Conservation (phyloP, 1,140 invertebrate species). For the Lycorma delicatula region DNA sequence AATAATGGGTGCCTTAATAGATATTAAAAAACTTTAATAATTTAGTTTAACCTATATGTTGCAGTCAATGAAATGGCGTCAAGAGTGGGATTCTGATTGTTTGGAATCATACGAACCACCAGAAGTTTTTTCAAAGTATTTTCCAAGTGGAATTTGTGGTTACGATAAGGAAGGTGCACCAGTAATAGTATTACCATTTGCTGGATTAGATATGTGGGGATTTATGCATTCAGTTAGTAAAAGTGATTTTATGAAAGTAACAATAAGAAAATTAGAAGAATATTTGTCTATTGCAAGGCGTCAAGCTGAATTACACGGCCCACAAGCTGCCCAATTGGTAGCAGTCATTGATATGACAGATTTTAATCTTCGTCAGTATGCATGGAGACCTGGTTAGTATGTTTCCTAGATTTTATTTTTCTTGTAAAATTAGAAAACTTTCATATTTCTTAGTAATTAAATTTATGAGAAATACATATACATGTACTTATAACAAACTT, state of each 20-base stretch:
- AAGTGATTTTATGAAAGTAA: conserved; percentile 59
- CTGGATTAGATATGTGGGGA: conserved; percentile 66
- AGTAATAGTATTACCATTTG: conserved; percentile 64
- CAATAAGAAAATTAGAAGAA: conserved; percentile 40
- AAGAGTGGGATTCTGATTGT: conserved; percentile 66
- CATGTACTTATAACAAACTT: too few species aligned
- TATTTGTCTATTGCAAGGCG: conserved; percentile 50
- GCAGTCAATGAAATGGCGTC: conserved; percentile 67
- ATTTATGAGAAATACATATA: too few species aligned
- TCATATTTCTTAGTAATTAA: too few species aligned
- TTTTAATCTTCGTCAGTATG: conserved; percentile 69
- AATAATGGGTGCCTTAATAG: neutral
- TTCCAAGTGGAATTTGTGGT: conserved; percentile 66
- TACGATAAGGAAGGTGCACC: conserved; percentile 80
- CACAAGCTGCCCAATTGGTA: conserved; percentile 49
- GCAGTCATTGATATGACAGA: conserved; percentile 81
- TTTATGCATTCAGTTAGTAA: conserved; percentile 65
- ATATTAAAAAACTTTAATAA: too few species aligned
- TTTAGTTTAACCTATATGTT: conserved; percentile 3
- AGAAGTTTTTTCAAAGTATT: conserved; percentile 57
- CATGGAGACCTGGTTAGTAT: conserved; percentile 76
- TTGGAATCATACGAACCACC: conserved; percentile 58
- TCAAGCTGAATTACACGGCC: conserved; percentile 50
- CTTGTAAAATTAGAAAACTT: too few species aligned
- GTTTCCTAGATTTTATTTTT: too few species aligned